Percentiles rank a stretch among this genome's conserved stretches.
Conservation (phyloP, 37 sponge, comb jelly and placozoan species). For the Theonella swinhoei region DNA sequence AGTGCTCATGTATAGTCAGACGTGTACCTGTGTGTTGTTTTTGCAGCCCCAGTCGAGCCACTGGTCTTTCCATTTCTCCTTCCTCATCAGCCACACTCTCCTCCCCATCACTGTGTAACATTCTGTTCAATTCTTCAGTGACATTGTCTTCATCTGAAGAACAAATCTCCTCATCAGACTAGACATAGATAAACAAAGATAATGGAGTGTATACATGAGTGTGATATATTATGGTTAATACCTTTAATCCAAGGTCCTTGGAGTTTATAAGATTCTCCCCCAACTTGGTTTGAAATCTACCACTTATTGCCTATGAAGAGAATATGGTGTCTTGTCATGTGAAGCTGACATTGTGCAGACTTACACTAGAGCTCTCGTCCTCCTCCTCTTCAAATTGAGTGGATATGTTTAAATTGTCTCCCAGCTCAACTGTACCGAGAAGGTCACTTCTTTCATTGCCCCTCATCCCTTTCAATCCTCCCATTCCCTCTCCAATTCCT, state of each 20-base stretch:
- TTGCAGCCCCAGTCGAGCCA: not conserved
- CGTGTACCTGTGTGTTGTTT: not conserved
- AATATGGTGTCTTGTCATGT: no score
- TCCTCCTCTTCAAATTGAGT: slow-evolving; percentile 78
- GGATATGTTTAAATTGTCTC: slow-evolving; percentile 45
- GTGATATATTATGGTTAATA: not conserved
- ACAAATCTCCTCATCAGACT: slow-evolving; percentile 6
- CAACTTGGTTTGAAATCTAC: slow-evolving; percentile 30
- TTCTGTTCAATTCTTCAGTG: slow-evolving; percentile 19
- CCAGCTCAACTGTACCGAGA: slow-evolving; percentile 18
- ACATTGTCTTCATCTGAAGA: slow-evolving; percentile 19
- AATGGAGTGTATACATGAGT: not conserved
- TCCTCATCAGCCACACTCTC: not conserved
- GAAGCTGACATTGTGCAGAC: not conserved
- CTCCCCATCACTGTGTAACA: slow-evolving; percentile 22
- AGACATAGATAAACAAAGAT: not conserved
- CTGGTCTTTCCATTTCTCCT: slow-evolving; percentile 1
- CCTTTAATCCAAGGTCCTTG: slow-evolving; percentile 41
- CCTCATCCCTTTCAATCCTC: not conserved
- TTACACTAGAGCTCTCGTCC: slow-evolving; percentile 3
- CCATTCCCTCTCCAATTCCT: not conserved
- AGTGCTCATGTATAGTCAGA: not conserved
- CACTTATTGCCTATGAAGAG: not conserved
- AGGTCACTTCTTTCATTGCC: not conserved
- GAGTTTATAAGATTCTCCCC: slow-evolving; percentile 29